phyloP scores from a whole-genome alignment of 2,113 vertebrate species.

The Toxotes chatareus region DNA sequence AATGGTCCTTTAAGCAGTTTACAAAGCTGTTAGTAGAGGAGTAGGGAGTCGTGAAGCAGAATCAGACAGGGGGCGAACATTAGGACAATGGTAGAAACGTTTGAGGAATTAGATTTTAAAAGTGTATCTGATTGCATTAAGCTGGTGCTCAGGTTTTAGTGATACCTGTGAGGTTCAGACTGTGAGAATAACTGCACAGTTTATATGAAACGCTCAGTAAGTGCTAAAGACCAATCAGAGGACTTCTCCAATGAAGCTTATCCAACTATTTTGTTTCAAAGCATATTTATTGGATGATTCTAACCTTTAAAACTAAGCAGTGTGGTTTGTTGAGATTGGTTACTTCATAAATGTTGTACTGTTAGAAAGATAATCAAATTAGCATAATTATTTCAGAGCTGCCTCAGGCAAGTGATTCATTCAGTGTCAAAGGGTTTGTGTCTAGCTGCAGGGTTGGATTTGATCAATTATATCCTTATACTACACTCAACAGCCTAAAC shows the following conservation, averaged over 20 bases:
- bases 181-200: slow-evolving; percentile 41
- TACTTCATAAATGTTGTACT: slow-evolving; percentile 56
- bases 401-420: slow-evolving; percentile 58
- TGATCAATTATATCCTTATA: slow-evolving; percentile 47
- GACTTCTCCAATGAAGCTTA: slow-evolving; percentile 34
- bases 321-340: slow-evolving; percentile 18
- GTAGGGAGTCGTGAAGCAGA: slow-evolving; percentile 62
- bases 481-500: slow-evolving; percentile 29
- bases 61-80: slow-evolving; percentile 57
- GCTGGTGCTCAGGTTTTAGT: slow-evolving; percentile 67
- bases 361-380: slow-evolving; percentile 61
- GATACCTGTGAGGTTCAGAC: slow-evolving; percentile 54
- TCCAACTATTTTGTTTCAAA: slow-evolving; percentile 56
- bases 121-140: slow-evolving; percentile 72
- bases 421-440: slow-evolving; percentile 66
- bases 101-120: slow-evolving; percentile 78
- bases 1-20: slow-evolving; percentile 84
- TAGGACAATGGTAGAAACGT: slow-evolving; percentile 75
- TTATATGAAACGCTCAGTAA: slow-evolving; percentile 56
- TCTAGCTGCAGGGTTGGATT: slow-evolving; percentile 68
- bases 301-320: slow-evolving; percentile 38
- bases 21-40: slow-evolving; percentile 75
- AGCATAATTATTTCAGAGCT: slow-evolving; percentile 67
- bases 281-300: slow-evolving; percentile 29
- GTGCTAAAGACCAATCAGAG: slow-evolving; percentile 67